phyloP scores from a whole-genome alignment of 2,888 invertebrate species.

The Thereva nobilitata region DNA sequence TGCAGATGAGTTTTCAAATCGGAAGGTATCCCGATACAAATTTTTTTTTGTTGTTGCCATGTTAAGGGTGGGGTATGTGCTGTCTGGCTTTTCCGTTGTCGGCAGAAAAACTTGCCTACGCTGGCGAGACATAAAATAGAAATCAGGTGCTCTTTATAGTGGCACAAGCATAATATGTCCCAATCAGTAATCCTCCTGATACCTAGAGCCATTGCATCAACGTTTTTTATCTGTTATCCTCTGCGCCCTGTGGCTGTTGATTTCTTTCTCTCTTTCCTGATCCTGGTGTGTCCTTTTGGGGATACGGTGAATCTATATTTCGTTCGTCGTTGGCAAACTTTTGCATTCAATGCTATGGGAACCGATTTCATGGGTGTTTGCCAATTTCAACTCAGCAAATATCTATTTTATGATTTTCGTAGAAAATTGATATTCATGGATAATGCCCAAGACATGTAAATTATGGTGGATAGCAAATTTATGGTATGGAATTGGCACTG shows the following conservation, averaged over 20 bases:
- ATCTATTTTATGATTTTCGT: conserved; percentile 15
- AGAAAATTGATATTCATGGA: conserved; percentile 32
- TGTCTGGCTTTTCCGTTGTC: not conserved
- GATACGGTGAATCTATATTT: not conserved
- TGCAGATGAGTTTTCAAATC: conserved; percentile 8
- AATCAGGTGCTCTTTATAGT: conserved; percentile 33
- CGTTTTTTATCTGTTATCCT: too few species aligned
- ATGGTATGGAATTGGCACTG: conserved; percentile 25
- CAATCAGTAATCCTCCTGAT: conserved; percentile 19
- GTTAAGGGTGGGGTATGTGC: too few species aligned
- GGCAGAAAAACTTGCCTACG: conserved; percentile 16
- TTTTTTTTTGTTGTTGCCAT: too few species aligned
- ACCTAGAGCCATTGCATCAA: not conserved
- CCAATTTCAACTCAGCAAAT: conserved; percentile 34
- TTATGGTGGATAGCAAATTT: conserved; percentile 22
- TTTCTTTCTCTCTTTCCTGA: not conserved
- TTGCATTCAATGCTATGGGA: conserved; percentile 14
- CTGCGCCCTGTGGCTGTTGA: too few species aligned
- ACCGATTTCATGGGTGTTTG: conserved; percentile 32
- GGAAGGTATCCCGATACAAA: not conserved
- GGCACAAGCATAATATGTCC: conserved; percentile 27
- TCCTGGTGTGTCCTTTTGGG: not conserved
- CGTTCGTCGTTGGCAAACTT: not conserved
- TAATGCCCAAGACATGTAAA: conserved; percentile 30
- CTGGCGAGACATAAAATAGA: conserved; percentile 25